phyloP scores from a whole-genome alignment of 2,797 vertebrate genomes.

The Tamandua tetradactyla region DNA sequence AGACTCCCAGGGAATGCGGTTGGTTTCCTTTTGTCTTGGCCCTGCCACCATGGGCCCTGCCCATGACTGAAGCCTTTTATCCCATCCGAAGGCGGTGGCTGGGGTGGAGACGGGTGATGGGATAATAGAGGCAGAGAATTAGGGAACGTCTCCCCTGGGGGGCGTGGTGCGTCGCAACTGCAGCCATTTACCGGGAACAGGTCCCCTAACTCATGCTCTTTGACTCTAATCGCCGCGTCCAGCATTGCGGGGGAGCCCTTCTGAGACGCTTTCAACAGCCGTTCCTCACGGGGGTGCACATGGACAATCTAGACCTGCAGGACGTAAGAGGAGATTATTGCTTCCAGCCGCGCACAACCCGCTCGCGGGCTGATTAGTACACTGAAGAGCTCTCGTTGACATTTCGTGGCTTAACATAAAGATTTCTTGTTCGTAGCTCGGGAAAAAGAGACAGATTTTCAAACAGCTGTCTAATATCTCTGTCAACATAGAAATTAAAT shows the following conservation, averaged over 20 bases:
- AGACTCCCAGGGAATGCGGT: not conserved
- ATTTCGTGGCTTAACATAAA: slow-evolving; percentile 81
- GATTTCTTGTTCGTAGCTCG: slow-evolving; percentile 80
- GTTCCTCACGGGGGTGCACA: slow-evolving; percentile 8
- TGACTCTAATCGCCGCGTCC: slow-evolving; percentile 42
- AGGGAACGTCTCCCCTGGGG: not conserved
- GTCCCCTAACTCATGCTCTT: not conserved
- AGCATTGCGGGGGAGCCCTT: not conserved
- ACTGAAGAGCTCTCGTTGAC: slow-evolving; percentile 82
- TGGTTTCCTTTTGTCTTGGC: not conserved
- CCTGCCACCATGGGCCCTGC: not conserved
- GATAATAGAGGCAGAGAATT: not conserved
- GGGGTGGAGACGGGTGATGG: not conserved
- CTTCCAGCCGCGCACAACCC: slow-evolving; percentile 66
- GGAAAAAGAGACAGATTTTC: slow-evolving; percentile 86
- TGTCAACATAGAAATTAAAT: slow-evolving; percentile 87
- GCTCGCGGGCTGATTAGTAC: slow-evolving; percentile 73
- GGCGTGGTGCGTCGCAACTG: not conserved
- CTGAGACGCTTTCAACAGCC: not conserved
- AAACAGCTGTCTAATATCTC: slow-evolving; percentile 88
- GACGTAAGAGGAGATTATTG: slow-evolving; percentile 71
- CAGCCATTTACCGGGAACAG: not conserved
- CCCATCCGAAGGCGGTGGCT: not conserved
- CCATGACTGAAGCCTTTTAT: not conserved
- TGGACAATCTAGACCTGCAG: not conserved